A percentile compares a stretch with the other conserved stretches of the same genome.
Evolutionary conservation across 1,140 invertebrate genomes (phyloP).

Genomic region (Nasonia vitripennis): DNA sequence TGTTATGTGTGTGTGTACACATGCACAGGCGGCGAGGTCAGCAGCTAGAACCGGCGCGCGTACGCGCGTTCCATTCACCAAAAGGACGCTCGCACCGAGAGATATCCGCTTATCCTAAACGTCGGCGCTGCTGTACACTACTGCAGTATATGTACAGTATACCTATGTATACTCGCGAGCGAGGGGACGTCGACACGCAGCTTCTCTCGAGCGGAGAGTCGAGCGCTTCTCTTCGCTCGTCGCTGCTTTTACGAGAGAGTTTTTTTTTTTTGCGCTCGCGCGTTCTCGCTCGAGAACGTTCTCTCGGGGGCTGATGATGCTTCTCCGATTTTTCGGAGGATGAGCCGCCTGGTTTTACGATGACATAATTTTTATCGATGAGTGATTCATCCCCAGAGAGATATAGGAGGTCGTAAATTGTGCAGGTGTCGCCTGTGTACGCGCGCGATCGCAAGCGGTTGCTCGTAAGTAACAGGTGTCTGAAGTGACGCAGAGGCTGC

Average conservation of each 20-base stretch:
- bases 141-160: no score
- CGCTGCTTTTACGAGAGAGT: neutral
- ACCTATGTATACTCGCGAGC: no score
- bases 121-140: neutral
- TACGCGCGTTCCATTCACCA: conserved; percentile 6
- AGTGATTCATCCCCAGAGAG: neutral
- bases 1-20: neutral
- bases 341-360: neutral
- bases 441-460: no score
- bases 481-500: no score
- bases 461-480: neutral
- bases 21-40: neutral
- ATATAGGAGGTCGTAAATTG: neutral
- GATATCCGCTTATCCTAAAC: neutral
- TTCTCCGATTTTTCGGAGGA: neutral
- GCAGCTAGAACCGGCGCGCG: neutral
- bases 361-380: conserved; percentile 1
- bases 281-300: neutral
- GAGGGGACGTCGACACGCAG: conserved; percentile 9
- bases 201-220: neutral
- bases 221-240: neutral
- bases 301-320: neutral
- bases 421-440: neutral
- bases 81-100: neutral
- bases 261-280: neutral